These are phyloP conservation scores for Poeciliopsis occidentalis DNA, from an alignment of 2,113 vertebrate species.

Conservation along the genomic window DNA sequence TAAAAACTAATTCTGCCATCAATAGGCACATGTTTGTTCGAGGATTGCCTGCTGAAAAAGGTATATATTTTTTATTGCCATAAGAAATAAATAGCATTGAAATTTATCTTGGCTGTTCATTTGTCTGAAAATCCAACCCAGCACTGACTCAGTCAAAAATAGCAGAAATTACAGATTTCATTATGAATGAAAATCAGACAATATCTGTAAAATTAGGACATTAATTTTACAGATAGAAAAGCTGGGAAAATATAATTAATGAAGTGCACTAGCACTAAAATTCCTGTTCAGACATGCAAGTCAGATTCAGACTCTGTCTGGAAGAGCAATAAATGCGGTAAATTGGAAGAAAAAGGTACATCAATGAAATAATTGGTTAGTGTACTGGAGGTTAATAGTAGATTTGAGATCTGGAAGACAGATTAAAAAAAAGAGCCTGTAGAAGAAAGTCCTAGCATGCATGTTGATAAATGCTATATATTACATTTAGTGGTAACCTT, in stretches of 20 bases:
- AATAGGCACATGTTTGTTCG: neutral
- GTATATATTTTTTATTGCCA: neutral
- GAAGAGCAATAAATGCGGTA: neutral
- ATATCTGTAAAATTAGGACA: neutral
- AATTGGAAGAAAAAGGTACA: neutral
- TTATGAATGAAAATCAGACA: neutral
- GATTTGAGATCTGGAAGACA: neutral
- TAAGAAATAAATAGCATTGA: neutral
- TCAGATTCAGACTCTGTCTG: neutral
- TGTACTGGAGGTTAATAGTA: neutral
- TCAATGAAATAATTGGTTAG: neutral
- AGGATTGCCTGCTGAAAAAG: neutral
- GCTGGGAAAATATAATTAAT: no score
- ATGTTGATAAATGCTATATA: neutral
- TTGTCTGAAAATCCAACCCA: neutral
- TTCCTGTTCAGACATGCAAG: neutral
- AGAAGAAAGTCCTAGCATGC: neutral
- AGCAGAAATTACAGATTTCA: neutral
- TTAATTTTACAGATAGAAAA: no score
- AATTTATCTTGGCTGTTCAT: neutral
- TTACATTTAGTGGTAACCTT: no score
- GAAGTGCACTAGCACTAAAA: neutral
- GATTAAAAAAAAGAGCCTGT: neutral
- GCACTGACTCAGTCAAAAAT: neutral
- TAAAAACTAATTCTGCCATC: neutral